Evolutionary conservation across 2,797 vertebrate genomes (phyloP).

Genomic region (Microctenopoma lineatum): DNA sequence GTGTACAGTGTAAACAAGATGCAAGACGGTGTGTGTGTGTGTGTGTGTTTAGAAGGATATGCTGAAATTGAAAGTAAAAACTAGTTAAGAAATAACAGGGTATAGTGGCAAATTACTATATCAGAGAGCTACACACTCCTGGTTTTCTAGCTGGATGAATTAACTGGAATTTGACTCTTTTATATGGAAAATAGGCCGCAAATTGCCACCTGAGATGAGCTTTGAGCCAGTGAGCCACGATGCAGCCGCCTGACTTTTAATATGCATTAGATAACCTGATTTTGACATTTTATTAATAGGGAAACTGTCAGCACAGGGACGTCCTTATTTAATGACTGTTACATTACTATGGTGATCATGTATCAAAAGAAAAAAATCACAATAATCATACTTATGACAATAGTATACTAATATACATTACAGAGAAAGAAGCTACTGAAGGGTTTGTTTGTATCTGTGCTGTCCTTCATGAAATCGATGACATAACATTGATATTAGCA

Average conservation of each 20-base stretch:
- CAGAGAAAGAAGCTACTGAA: conserved; percentile 32
- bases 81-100: conserved; percentile 14
- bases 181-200: conserved; percentile 73
- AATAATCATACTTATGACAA: conserved; percentile 64
- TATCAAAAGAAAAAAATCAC: conserved; percentile 57
- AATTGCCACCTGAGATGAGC: conserved; percentile 78
- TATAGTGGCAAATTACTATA: conserved; percentile 27
- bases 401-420: conserved; percentile 56
- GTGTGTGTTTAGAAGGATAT: no score
- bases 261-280: conserved; percentile 76
- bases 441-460: conserved; percentile 3
- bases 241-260: conserved; percentile 65
- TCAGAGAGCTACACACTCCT: conserved; percentile 37
- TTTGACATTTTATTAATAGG: conserved; percentile 82
- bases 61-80: neutral
- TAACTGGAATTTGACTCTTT: conserved; percentile 65
- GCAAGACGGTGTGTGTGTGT: no score
- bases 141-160: conserved; percentile 61
- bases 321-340: conserved; percentile 74
- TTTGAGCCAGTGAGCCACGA: conserved; percentile 60
- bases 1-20: no score
- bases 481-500: conserved; percentile 44
- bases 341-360: conserved; percentile 70
- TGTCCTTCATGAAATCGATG: conserved; percentile 41
- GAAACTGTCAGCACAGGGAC: conserved; percentile 68